Evolutionary conservation across 2,888 invertebrate species (phyloP), one percentile per base, ranked within the genome.

Genomic region (Agrochola litura): DNA sequence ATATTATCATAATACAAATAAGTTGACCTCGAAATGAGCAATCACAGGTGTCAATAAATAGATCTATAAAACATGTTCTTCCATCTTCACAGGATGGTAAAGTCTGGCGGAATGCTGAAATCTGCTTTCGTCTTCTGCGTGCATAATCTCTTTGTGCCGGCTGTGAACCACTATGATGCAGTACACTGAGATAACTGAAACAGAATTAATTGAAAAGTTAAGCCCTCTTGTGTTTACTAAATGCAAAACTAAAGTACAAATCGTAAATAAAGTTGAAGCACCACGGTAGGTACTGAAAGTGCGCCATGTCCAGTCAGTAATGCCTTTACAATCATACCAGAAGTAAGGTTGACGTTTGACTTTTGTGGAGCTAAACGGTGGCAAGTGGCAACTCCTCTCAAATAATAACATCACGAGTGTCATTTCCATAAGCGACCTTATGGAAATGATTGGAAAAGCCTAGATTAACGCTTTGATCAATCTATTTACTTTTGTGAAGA

Each of bases 141-240:
- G 83, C 96, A 96, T 96, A 3, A 96, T 95, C 88, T 96, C 92
- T 84, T 96, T 96, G 88, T 96, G 96, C 1, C 95, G 90, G 75
- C 96, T 96, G 90, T 96, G 96, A 2, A 96, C 96, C 71, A 96
- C 94, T 73, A 96, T 88, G 61, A 96, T 95, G 89, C 96, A 94
- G 88, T 96, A 96, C 9, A 96, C 94, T 3, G 96, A 96, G 65
- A 96, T 88, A 82, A 93, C 96, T 96, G 92, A 14, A 90, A 89
- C 58, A 73, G 9, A 68, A 65, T n/a, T 37, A 8, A 30, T 67
- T 58, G 54, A 30, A 56, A 58, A 30, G 2, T 14, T 52, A 56
- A 22, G 30, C 19, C 22, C 60, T 56, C n/a, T 2, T 58, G 6
- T 6, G 25, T 25, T 14, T 58, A 58, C 6, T n/a, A 56, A n/a